Evolutionary conservation across 2,888 invertebrate genomes (phyloP), one percentile per base, ranked within the genome.

Genomic region (Sacculina carcini): DNA sequence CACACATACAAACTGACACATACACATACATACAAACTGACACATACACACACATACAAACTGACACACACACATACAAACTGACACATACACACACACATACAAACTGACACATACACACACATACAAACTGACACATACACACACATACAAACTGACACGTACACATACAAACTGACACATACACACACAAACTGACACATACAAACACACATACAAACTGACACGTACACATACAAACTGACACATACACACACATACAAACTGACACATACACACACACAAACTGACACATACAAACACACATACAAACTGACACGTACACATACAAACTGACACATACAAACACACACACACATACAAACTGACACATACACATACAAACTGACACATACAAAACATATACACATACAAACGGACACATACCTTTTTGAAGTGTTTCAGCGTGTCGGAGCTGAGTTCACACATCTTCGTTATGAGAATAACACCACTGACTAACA

Each of bases 381-480:
- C 46, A 24, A 36, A 36, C 21, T 26, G 34, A 16, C 28, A 31
- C 24, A 52, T 21, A 55, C 14, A n/a, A n/a, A n/a, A n/a, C n/a
- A n/a, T n/a, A n/a, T n/a, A n/a, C n/a, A n/a, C n/a, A n/a, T n/a
- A n/a, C n/a, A n/a, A n/a, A n/a, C n/a, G n/a, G n/a, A 44, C 31
- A 42, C 68, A 70, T 69, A 94, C 96, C 82, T 94, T 94, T 71
- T 94, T 92, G 67, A 98, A 99, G 69, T 98, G 94, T 67, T 80
- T 81, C 58, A 96, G 72, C 2, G 96, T 94, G 65, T 99, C 98
- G 10, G 86, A 79, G 65, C 92, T 94, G 65, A 85, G 82, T 67
- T 94, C 92, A 67, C 98, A 98, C 96, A 99, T 98, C 71, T 98
- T 96, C 24, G 92, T 94, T 60, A 99, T 94, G 52, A 99, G 75